Evolutionary conservation across 2,888 invertebrate species (phyloP), one percentile per base, ranked within the genome.

Genomic region (Ennomos quercinarius): DNA sequence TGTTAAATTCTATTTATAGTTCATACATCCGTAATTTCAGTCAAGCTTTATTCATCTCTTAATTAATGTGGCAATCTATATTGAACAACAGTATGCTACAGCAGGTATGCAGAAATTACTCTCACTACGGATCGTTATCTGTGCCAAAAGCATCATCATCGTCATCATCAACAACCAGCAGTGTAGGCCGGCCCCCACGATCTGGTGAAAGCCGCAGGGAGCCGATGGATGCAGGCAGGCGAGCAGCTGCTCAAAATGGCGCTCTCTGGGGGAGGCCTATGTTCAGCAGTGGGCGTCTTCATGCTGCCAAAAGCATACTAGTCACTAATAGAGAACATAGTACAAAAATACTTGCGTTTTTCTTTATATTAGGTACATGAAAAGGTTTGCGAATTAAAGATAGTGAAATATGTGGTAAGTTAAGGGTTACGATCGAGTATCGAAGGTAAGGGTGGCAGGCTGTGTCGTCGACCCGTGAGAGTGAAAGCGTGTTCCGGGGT

Each of bases 21-120:
- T 11, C 10, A 11, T 6, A 8, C 13, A 41, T 13, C 27, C n/a
- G 17, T 43, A 10, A 27, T 43, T 48, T 48, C 34, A 11, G 34
- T 40, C 37, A 17, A 52, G 52, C 53, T 59, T 52, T 55, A 60
- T 88, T 86, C 83, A 17, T 17, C 80, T 79, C 78, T 74, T 85
- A 83, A 84, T 89, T 88, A 89, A 89, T 86, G 89, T 84, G 85
- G 84, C 86, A 90, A 91, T 91, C 90, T 89, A 91, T 91, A 91
- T 88, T 85, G 87, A 81, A 86, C 84, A 84, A 83, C 85, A 82
- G 86, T 78, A 78, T n/a, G 84, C 84, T 76, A 81, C 84, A 68
- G 79, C 82, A 83, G 68, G 74, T 72, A 77, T 77, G 76, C 75
- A 74, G 80, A 78, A 76, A 70, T 72, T 70, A 69, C 83, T 84